Base-by-base conservation (phyloP, 2,888 invertebrate species). In the Melikaiella ostensackeni region DNA sequence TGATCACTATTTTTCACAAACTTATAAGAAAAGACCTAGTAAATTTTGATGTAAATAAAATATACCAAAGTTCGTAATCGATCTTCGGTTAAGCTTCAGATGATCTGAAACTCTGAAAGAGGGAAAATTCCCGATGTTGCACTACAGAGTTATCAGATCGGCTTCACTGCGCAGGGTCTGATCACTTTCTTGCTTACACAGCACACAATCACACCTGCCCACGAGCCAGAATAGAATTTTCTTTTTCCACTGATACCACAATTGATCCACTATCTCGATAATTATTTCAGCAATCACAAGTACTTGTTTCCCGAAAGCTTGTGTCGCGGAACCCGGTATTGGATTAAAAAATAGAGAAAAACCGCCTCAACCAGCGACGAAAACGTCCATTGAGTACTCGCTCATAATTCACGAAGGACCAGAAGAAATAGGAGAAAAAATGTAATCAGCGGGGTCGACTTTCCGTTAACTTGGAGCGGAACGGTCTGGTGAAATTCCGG, bases 401-500 rank as follows among this genome's bases (percentile, higher is more conserved):
- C 66, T 66, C 66, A 66, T 66, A 66, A 66, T 66, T 33, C 75
- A 61, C 62, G 66, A 57, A 59, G 50, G 77, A 79, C 46, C 19
- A 66, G 66, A 66, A 66, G 66, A 66, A 66, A 66, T 59, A 24
- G n/a, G 80, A 82, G 64, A 61, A 76, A 82, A 74, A 74, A 74
- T 74, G 74, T 81, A 81, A 66, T 66, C 66, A 66, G 66, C 42
- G 78, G 79, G 66, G 77, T 79, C 80, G 81, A 82, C 82, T 75
- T 79, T 57, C 81, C 79, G 81, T 79, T 66, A 66, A 66, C 66
- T 66, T 66, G 66, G 66, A 66, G 76, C 77, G 80, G 75, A n/a
- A 66, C 73, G 80, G 78, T 80, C 81, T 80, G 81, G 80, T 79
- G 80, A 59, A 74, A 74, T 76, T 76, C 63, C 80, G 81, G 80